Percentiles rank a stretch among this genome's conserved stretches.
phyloP scores from a whole-genome alignment of 2,113 vertebrate species.

The Acrocephalus kingi region DNA sequence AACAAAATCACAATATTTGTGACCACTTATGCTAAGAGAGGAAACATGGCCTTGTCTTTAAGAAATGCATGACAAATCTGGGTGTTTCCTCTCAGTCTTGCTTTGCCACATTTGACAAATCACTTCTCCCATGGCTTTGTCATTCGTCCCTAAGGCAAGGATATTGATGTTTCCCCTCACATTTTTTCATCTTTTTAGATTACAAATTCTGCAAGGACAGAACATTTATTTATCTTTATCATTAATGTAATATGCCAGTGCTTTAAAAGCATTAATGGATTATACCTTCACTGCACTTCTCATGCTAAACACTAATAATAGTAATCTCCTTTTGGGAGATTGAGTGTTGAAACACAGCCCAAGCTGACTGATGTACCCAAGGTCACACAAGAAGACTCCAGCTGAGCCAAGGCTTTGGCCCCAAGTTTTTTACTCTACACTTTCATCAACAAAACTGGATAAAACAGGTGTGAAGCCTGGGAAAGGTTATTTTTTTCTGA shows the following conservation, averaged over 20 bases:
- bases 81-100: background rate
- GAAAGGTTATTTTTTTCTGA: background rate
- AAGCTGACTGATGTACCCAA: background rate
- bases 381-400: background rate
- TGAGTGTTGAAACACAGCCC: background rate
- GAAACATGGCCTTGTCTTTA: background rate
- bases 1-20: background rate
- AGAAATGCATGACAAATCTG: background rate
- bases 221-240: conserved; percentile 40
- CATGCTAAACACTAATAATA: background rate
- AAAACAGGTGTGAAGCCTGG: background rate
- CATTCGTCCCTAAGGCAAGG: background rate
- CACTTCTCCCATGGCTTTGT: background rate
- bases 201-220: background rate
- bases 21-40: background rate
- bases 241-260: background rate
- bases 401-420: background rate
- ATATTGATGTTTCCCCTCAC: conserved; percentile 19
- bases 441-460: background rate
- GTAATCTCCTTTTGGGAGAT: background rate
- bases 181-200: conserved; percentile 9
- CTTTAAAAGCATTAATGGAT: conserved; percentile 34
- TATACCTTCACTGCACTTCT: background rate
- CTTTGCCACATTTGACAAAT: conserved; percentile 18
- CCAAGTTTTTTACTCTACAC: background rate